phyloP scores from a whole-genome alignment of 2,888 invertebrate species.

The Tipula lateralis region DNA sequence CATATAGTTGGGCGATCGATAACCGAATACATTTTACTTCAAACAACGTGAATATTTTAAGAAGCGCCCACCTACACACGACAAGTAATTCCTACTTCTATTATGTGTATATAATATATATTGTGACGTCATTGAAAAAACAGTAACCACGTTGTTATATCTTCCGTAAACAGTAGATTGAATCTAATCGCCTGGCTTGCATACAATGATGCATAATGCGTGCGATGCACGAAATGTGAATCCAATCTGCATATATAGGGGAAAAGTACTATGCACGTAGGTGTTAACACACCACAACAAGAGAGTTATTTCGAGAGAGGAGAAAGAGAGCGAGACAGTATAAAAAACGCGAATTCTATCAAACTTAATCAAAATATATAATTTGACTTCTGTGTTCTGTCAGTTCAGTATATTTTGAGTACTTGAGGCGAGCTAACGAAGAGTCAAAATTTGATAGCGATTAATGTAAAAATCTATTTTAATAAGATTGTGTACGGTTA shows the following conservation, averaged over 20 bases:
- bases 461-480: constrained; percentile 24
- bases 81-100: not conserved
- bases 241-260: too few relatives aligned
- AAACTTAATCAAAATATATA: not conserved
- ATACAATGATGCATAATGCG: not conserved
- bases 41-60: not conserved
- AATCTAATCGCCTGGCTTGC: not conserved
- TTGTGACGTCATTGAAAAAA: not conserved
- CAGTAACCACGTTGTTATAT: too few relatives aligned
- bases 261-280: not conserved
- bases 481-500: not conserved
- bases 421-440: not conserved
- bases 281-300: not conserved
- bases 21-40: not conserved
- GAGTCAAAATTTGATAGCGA: not conserved
- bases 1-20: not conserved
- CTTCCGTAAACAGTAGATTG: too few relatives aligned
- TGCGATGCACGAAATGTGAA: not conserved
- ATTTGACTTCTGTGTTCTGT: too few relatives aligned
- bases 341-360: not conserved
- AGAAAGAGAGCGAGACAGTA: not conserved
- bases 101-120: not conserved
- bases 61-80: not conserved
- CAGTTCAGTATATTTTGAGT: not conserved
- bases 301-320: not conserved